Conservation (phyloP, 2,113 vertebrate genomes). For the Pteruthius melanotis region DNA sequence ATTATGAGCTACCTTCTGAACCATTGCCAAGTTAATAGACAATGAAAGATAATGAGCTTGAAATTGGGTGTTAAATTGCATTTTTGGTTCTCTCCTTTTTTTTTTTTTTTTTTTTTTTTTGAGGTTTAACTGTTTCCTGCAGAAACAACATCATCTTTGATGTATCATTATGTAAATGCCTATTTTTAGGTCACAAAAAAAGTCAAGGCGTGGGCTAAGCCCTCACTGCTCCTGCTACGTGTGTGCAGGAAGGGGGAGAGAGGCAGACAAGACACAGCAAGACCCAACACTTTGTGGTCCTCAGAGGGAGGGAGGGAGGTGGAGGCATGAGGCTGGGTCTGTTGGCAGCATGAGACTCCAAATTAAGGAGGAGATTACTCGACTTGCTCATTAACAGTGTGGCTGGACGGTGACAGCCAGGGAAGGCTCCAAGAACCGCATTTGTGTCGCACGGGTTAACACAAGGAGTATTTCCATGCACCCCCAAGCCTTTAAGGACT, state of each 20-base stretch:
- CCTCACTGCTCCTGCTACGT: neutral
- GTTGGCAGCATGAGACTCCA: neutral
- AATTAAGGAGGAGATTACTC: neutral
- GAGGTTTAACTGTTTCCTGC: conserved; percentile 83
- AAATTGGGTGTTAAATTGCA: conserved; percentile 89
- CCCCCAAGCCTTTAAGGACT: neutral
- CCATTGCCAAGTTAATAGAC: conserved; percentile 88
- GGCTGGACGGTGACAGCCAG: neutral
- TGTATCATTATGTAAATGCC: conserved; percentile 67
- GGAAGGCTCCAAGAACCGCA: neutral
- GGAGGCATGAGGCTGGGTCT: neutral
- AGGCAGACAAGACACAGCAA: neutral
- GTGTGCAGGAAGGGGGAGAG: neutral
- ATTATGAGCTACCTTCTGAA: conserved; percentile 88
- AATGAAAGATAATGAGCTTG: conserved; percentile 91
- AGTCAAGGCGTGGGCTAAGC: neutral
- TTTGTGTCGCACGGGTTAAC: neutral
- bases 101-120: neutral
- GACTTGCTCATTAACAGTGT: neutral
- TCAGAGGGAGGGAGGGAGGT: neutral
- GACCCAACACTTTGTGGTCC: neutral
- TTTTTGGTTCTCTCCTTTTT: conserved; percentile 80
- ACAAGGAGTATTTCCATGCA: rapidly evolving
- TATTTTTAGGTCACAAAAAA: conserved; percentile 66
- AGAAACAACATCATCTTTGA: conserved; percentile 74